These are phyloP conservation scores for Laothoe populi DNA, from an alignment of 2,888 invertebrate genomes.

Conservation along the genomic window DNA sequence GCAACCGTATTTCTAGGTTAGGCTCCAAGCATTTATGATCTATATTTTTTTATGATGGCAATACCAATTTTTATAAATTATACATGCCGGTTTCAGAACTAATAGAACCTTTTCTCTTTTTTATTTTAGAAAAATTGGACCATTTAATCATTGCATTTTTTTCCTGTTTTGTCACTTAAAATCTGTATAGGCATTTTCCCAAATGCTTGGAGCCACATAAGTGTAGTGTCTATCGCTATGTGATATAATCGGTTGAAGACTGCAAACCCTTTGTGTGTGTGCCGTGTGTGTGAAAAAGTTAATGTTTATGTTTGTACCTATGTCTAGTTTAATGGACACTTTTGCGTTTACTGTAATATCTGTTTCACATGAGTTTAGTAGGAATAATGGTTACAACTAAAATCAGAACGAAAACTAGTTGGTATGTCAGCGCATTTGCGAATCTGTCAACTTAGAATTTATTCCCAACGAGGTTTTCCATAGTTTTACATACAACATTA, in stretches of 20 bases:
- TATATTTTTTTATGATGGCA: neutral
- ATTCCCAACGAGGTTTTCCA: neutral
- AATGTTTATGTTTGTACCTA: constrained; percentile 69
- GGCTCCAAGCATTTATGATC: constrained; percentile 52
- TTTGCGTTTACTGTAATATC: constrained; percentile 38
- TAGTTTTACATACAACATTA: neutral
- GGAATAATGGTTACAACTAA: constrained; percentile 5
- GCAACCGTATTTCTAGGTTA: constrained; percentile 52
- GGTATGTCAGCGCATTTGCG: neutral
- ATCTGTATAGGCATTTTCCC: constrained; percentile 23
- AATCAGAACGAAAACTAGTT: neutral
- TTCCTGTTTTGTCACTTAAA: neutral
- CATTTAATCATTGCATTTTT: neutral
- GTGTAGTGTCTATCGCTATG: constrained; percentile 70
- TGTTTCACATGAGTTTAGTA: constrained; percentile 40
- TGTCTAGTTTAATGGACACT: constrained; percentile 57
- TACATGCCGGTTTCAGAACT: neutral
- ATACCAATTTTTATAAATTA: neutral
- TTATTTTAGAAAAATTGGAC: too few species aligned
- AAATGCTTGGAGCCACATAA: constrained; percentile 51
- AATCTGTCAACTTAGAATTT: neutral
- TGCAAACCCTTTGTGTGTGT: constrained; percentile 74
- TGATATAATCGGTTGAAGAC: constrained; percentile 80
- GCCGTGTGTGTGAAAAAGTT: constrained; percentile 68
- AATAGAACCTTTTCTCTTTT: too few species aligned